Evolutionary conservation across 2,797 vertebrate genomes (phyloP).

Genomic region (Emys orbicularis): DNA sequence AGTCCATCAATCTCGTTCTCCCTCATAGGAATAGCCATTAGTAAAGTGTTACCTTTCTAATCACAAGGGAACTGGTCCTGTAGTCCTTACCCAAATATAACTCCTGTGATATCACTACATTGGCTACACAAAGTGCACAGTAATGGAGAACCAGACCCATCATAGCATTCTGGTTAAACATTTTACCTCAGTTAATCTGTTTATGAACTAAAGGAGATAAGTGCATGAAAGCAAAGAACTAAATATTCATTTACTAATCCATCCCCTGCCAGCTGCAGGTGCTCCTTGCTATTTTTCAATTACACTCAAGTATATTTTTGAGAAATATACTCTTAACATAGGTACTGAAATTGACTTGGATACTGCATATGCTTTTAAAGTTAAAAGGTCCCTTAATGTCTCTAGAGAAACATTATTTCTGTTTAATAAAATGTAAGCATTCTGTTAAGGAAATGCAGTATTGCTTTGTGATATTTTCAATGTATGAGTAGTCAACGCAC

Average conservation of each 20-base stretch:
- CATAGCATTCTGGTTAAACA: neutral
- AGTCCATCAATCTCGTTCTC: neutral
- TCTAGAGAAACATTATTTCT: neutral
- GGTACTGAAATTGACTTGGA: neutral
- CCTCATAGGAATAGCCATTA: neutral
- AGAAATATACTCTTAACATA: fast-evolving
- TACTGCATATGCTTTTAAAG: neutral
- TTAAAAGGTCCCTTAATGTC: neutral
- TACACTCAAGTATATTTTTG: neutral
- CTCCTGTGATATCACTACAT: neutral
- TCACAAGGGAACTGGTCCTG: neutral
- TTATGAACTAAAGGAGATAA: neutral
- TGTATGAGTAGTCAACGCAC: neutral
- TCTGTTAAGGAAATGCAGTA: conserved; percentile 1
- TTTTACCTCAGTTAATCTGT: neutral
- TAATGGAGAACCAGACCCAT: neutral
- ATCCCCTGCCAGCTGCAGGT: neutral
- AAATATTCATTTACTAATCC: neutral
- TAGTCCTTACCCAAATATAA: neutral
- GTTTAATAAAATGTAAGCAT: neutral
- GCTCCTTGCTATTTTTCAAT: neutral
- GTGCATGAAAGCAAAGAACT: fast-evolving
- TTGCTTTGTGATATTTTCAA: neutral
- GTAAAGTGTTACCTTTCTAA: neutral
- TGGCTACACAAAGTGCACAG: neutral